These are phyloP conservation scores for Terrapene triunguis DNA, from an alignment of 2,113 vertebrate species.

Conservation along the genomic window DNA sequence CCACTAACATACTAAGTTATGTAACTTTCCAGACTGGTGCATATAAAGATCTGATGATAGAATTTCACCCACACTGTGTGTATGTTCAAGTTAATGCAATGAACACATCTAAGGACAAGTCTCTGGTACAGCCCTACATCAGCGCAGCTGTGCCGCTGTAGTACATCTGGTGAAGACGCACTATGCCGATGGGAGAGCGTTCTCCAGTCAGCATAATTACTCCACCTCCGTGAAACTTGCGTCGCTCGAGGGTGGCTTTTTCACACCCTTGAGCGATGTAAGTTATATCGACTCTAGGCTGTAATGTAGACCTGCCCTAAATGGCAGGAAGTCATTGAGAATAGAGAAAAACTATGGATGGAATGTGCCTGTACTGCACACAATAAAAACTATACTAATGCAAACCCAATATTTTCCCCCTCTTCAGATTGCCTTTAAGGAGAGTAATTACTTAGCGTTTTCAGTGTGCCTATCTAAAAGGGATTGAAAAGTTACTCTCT, in stretches of 20 bases:
- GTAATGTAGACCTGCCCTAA: not conserved
- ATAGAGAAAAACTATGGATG: not conserved
- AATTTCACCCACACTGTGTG: not conserved
- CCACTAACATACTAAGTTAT: not conserved
- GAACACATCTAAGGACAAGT: not conserved
- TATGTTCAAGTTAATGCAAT: constrained; percentile 40
- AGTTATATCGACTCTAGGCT: too few relatives aligned
- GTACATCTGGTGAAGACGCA: too few relatives aligned
- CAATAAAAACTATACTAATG: not conserved
- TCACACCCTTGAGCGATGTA: too few relatives aligned
- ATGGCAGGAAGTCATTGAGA: not conserved
- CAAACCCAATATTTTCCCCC: not conserved
- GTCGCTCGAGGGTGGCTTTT: too few relatives aligned
- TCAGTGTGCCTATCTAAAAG: not conserved
- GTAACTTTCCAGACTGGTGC: not conserved
- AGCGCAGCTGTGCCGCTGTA: too few relatives aligned
- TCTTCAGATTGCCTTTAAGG: not conserved
- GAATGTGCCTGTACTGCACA: not conserved
- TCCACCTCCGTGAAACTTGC: too few relatives aligned
- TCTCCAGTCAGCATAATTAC: too few relatives aligned
- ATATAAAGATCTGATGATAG: not conserved
- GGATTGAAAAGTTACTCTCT: not conserved
- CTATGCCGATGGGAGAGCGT: too few relatives aligned
- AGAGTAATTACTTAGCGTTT: not conserved
- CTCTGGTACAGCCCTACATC: too few relatives aligned